Evolutionary conservation across 1,140 invertebrate species (phyloP).

Genomic region (Neodiprion pinetum): DNA sequence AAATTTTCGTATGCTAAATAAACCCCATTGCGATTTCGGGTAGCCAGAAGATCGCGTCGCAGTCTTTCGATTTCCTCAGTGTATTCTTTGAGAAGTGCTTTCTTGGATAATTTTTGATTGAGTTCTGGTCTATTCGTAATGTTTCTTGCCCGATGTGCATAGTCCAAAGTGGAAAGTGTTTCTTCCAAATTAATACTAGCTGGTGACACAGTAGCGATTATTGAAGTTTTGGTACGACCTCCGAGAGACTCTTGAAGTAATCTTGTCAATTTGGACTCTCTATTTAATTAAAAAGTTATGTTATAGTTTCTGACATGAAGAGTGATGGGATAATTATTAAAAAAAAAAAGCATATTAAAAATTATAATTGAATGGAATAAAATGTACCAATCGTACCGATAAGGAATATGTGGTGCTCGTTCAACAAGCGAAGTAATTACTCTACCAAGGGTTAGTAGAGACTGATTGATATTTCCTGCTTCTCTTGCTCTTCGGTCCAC

Average conservation of each 20-base stretch:
- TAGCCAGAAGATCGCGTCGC: constrained; percentile 81
- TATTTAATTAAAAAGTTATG: constrained; percentile 43
- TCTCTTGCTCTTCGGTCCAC: constrained; percentile 90
- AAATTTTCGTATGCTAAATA: constrained; percentile 89
- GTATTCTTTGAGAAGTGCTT: constrained; percentile 86
- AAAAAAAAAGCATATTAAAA: constrained; percentile 20
- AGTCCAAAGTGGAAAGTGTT: constrained; percentile 94
- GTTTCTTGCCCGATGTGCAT: constrained; percentile 94
- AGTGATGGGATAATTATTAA: not conserved
- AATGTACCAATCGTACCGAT: constrained; percentile 67
- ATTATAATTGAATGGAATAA: constrained; percentile 15
- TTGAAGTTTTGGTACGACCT: constrained; percentile 92
- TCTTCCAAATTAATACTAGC: constrained; percentile 89
- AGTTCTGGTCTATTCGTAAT: constrained; percentile 95
- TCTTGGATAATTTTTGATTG: constrained; percentile 92
- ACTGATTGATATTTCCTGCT: constrained; percentile 97
- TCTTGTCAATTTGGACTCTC: constrained; percentile 92
- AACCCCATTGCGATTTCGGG: constrained; percentile 83
- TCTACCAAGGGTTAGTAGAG: constrained; percentile 89
- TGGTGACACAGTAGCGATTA: constrained; percentile 95
- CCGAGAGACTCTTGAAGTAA: constrained; percentile 95
- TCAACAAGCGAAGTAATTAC: constrained; percentile 97
- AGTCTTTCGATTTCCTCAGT: constrained; percentile 90
- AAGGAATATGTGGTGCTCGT: constrained; percentile 90
- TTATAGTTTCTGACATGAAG: no score